Evolutionary conservation across 2,113 vertebrate species (phyloP).

Genomic region (Cranoglanis bouderius): DNA sequence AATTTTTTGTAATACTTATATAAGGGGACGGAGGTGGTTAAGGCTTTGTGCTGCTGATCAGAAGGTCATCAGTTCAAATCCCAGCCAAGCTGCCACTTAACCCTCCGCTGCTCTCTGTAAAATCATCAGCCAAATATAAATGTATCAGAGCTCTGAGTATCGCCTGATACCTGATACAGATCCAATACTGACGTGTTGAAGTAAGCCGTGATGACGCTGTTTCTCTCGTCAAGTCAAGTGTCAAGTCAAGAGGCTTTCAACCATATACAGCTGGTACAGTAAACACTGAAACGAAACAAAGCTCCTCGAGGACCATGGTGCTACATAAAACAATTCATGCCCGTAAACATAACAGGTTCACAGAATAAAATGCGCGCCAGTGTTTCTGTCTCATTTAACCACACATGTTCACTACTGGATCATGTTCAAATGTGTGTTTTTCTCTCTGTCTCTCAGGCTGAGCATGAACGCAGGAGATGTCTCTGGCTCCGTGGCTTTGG

Average conservation of each 20-base stretch:
- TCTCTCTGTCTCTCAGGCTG: conserved; percentile 33
- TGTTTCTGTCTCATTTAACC: neutral
- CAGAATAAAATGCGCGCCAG: neutral
- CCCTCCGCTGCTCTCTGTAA: neutral
- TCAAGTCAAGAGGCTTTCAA: no score
- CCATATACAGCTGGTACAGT: no score
- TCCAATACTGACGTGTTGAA: neutral
- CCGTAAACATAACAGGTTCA: neutral
- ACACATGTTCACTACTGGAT: neutral
- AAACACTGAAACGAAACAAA: no score
- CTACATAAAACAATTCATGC: no score
- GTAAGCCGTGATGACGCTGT: neutral
- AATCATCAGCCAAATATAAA: neutral
- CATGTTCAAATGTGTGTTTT: neutral
- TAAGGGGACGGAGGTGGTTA: neutral
- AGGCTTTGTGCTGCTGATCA: neutral
- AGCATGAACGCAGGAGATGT: conserved; percentile 94
- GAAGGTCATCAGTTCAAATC: neutral
- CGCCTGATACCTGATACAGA: neutral
- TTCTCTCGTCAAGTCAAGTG: no score
- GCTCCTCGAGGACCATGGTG: no score
- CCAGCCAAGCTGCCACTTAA: neutral
- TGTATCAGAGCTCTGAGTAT: neutral
- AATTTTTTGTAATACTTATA: neutral
- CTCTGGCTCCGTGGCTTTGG: conserved; percentile 81